Evolutionary conservation across 2,888 invertebrate species (phyloP).

Genomic region (Deilephila porcellus): DNA sequence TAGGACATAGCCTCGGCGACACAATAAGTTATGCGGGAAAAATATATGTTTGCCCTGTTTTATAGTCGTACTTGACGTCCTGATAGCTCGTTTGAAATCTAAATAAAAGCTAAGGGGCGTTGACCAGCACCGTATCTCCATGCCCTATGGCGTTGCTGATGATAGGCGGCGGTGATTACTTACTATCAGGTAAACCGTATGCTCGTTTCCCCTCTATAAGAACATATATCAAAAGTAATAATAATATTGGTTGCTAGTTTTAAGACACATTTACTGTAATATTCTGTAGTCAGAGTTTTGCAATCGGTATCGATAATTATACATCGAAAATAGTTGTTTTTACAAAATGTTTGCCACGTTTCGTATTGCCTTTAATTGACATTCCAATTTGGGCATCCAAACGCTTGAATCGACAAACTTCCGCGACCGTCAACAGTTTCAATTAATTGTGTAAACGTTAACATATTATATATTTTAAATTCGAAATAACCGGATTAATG

Average conservation of each 20-base stretch:
- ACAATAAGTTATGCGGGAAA: not conserved
- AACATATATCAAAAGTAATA: too few species aligned
- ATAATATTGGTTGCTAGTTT: too few species aligned
- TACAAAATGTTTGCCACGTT: not conserved
- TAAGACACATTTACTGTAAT: too few species aligned
- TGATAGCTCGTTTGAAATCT: not conserved
- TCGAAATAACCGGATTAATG: not conserved
- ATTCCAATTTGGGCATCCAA: not conserved
- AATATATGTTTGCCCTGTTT: slow-evolving; percentile 4
- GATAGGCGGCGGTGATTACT: too few species aligned
- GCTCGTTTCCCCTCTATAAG: too few species aligned
- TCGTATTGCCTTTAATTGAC: not conserved
- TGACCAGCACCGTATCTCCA: not conserved
- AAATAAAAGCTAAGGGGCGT: not conserved
- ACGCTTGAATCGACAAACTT: not conserved
- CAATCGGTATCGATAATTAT: too few species aligned
- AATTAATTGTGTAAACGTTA: not conserved
- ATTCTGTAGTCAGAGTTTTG: too few species aligned
- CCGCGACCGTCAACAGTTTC: slow-evolving; percentile 2
- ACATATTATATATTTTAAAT: not conserved
- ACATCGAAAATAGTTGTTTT: not conserved
- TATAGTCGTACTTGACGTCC: not conserved
- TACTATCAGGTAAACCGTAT: too few species aligned
- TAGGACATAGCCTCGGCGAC: slow-evolving; percentile 3
- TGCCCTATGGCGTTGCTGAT: not conserved